Conservation (phyloP, 2,888 invertebrate genomes). For the Helicoverpa assulta region DNA sequence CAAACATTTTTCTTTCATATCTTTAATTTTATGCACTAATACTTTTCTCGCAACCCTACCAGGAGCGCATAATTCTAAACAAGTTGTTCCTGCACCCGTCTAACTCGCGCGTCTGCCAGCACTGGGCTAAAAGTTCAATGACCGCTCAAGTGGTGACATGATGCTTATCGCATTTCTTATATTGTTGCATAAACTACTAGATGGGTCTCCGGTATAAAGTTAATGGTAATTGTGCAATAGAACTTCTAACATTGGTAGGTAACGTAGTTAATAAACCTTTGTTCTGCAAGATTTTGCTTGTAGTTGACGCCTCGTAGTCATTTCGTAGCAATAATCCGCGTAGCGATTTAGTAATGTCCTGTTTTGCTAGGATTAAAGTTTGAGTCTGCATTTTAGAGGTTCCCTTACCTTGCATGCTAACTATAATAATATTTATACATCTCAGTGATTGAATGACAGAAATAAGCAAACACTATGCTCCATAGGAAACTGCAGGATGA, state of each 20-base stretch:
- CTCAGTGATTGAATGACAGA: neutral
- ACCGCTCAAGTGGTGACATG: constrained; percentile 70
- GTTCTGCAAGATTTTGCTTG: neutral
- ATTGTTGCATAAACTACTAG: constrained; percentile 55
- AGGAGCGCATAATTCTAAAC: constrained; percentile 73
- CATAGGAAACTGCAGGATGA: too few relatives aligned
- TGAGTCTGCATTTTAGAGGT: neutral
- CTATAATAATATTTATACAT: neutral
- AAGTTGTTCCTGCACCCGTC: constrained; percentile 70
- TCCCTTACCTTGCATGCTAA: neutral
- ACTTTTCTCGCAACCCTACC: constrained; percentile 69
- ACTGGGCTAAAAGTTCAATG: constrained; percentile 80
- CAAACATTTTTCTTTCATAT: constrained; percentile 5
- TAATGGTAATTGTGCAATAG: constrained; percentile 24
- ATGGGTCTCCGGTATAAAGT: constrained; percentile 17
- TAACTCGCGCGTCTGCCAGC: constrained; percentile 67
- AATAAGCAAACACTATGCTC: too few relatives aligned
- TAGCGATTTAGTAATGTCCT: neutral
- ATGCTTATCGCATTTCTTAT: constrained; percentile 65
- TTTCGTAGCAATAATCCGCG: constrained; percentile 32
- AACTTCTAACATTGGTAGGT: constrained; percentile 16
- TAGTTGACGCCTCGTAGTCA: constrained; percentile 23
- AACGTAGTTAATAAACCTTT: neutral
- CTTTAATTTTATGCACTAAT: constrained; percentile 46
- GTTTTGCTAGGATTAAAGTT: neutral